A percentile compares a stretch with the other conserved stretches of the same genome.
phyloP scores from a whole-genome alignment of 2,797 vertebrate genomes.

The Sebastes wilsoni region DNA sequence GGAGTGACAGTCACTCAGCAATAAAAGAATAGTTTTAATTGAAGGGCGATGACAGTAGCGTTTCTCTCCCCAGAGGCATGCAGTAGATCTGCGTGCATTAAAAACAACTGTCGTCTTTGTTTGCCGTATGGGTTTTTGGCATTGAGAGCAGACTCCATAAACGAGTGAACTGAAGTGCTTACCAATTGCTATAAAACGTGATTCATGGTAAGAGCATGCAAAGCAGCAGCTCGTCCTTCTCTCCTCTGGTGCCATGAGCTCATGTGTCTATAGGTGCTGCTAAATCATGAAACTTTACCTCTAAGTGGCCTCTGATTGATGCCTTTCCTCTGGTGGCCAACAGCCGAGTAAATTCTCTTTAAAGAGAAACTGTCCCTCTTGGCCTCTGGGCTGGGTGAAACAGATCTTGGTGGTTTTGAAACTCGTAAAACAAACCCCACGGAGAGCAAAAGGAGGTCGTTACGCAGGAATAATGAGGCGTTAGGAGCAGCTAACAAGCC shows the following conservation, averaged over 20 bases:
- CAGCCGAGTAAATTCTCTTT: constrained; percentile 45
- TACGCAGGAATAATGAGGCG: constrained; percentile 37
- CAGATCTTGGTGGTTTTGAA: constrained; percentile 47
- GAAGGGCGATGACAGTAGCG: constrained; percentile 23
- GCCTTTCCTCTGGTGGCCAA: constrained; percentile 47
- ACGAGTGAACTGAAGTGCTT: constrained; percentile 9
- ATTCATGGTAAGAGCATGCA: constrained; percentile 42
- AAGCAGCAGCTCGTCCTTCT: constrained; percentile 15
- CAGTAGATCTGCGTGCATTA: constrained; percentile 6
- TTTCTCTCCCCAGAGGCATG: constrained; percentile 12
- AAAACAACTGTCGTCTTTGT: constrained; percentile 44
- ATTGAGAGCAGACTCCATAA: constrained; percentile 21
- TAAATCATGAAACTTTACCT: constrained; percentile 54
- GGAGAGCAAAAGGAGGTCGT: constrained; percentile 37
- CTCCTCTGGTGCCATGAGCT: constrained; percentile 30
- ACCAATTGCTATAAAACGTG: constrained; percentile 39
- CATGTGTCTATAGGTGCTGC: constrained; percentile 32
- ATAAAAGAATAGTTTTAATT: constrained; percentile 32
- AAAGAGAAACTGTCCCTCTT: constrained; percentile 43
- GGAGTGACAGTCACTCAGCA: constrained; percentile 16
- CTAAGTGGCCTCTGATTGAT: constrained; percentile 63
- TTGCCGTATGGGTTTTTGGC: constrained; percentile 6
- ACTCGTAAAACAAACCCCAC: constrained; percentile 53
- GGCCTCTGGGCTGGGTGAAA: constrained; percentile 38
- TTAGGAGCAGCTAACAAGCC: constrained; percentile 26